Conservation (phyloP, 2,888 invertebrate species). For the Perizoma affinitatum region DNA sequence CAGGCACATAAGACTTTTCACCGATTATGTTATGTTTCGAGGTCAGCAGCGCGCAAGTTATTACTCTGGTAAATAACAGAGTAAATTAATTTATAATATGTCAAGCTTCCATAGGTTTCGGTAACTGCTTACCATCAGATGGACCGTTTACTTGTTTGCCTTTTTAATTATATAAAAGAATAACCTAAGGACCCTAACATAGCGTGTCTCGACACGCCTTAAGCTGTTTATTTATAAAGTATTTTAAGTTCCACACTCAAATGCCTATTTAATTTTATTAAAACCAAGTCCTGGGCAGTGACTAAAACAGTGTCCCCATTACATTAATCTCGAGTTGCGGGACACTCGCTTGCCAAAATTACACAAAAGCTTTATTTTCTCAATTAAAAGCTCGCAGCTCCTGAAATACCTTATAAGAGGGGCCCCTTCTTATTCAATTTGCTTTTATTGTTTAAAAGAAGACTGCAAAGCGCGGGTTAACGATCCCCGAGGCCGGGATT, state of each 20-base stretch:
- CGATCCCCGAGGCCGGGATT: slow-evolving; percentile 48
- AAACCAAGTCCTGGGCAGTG: slow-evolving; percentile 19
- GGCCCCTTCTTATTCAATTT: slow-evolving; percentile 60
- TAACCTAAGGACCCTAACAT: too few relatives aligned
- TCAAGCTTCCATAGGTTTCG: too few relatives aligned
- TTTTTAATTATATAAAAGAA: too few relatives aligned
- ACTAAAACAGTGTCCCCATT: slow-evolving; percentile 23
- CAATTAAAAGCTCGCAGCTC: slow-evolving; percentile 52
- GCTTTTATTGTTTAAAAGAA: slow-evolving; percentile 66
- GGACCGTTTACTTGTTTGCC: too few relatives aligned
- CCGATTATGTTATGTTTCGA: too few relatives aligned
- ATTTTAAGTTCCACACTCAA: background rate
- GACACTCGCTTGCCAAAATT: slow-evolving; percentile 41
- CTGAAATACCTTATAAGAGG: slow-evolving; percentile 52
- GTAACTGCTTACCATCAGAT: too few relatives aligned
- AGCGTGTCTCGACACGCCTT: too few relatives aligned
- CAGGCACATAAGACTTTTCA: too few relatives aligned
- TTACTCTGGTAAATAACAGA: too few relatives aligned
- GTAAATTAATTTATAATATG: too few relatives aligned
- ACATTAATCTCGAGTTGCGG: slow-evolving; percentile 29
- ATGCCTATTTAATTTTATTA: slow-evolving; percentile 14
- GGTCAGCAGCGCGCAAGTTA: background rate
- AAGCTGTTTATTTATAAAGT: too few relatives aligned
- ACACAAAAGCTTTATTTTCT: slow-evolving; percentile 49
- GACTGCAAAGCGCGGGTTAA: slow-evolving; percentile 58